Base-by-base conservation (phyloP, 1,140 invertebrate genomes). In the Diabrotica undecimpunctata region DNA sequence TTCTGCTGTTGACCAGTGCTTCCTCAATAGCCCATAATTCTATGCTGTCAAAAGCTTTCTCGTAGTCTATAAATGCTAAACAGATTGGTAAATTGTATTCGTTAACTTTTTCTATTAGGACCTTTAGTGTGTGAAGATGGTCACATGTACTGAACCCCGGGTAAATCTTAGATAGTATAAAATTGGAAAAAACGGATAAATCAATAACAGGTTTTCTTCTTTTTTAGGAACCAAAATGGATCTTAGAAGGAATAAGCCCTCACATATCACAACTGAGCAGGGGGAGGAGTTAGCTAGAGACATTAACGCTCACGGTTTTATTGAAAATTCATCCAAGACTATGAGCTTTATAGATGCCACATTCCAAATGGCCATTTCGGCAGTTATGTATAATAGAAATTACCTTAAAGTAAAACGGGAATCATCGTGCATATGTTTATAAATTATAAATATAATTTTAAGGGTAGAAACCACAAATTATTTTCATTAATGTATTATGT, bases 211-310 rank as follows among this genome's bases (percentile, higher is more conserved):
- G 4, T 25, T 25, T 25, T 25, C 25, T 25, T 25, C n/a, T 46
- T 46, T 71, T 73, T 35, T 63, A 85, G 84, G 83, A 37, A 87
- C 85, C 38, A 87, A 87, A 80, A 83, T 84, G 57, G 88, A 89
- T 79, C 77, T 89, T 13, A 75, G 85, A 63, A 86, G 87, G 70
- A 84, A 88, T 67, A 4, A 13, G 14, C 55, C 13, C 12, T 61
- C 46, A 35, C 56, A 62, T 70, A 52, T 69, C 25, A 65, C 56
- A 10, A 66, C 66, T 9, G 65, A 70, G 41, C 67, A 73, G 13
- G 71, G 72, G 46, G 65, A 70, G 37, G 61, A 61, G n/a, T 52
- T 75, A 41, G 68, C 69, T 2, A 70, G 67, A 65, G 61, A 66
- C 9, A 73, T 74, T 46, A 68, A 70, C 46, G 72, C 73, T 5